Percentiles rank a stretch among this genome's conserved stretches.
Evolutionary conservation across 2,888 invertebrate genomes (phyloP).

Genomic region (Cheilosia scutellata): DNA sequence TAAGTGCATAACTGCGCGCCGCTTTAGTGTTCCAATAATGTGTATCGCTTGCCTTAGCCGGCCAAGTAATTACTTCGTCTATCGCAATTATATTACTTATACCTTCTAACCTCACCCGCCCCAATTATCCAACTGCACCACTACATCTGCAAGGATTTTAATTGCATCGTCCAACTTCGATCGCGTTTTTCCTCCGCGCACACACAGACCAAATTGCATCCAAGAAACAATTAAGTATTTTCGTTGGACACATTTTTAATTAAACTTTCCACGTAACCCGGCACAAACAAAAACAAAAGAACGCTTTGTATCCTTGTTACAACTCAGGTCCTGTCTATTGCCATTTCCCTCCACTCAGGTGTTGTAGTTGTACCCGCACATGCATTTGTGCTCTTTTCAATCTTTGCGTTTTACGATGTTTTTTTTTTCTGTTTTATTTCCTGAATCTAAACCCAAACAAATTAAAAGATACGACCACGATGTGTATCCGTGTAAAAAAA

Average conservation of each 20-base stretch:
- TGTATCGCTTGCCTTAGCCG: background rate
- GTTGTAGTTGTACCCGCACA: background rate
- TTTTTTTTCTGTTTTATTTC: background rate
- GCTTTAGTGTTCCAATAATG: no score
- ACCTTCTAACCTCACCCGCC: background rate
- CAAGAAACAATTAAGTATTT: conserved; percentile 67
- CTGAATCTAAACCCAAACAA: conserved; percentile 43
- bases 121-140: background rate
- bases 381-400: background rate
- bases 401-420: conserved; percentile 15
- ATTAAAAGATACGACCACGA: conserved; percentile 48
- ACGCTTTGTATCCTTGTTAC: conserved; percentile 23
- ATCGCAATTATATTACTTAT: conserved; percentile 6
- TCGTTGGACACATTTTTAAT: conserved; percentile 70
- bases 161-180: conserved; percentile 22
- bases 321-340: conserved; percentile 11
- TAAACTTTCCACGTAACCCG: conserved; percentile 53
- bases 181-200: background rate
- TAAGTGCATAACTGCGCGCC: no score
- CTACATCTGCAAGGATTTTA: background rate
- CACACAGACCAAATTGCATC: conserved; percentile 24
- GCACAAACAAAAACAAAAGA: conserved; percentile 3
- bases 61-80: conserved; percentile 34
- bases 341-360: conserved; percentile 32
- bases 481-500: background rate